Base-by-base conservation (phyloP, 2,797 vertebrate species). In the Rhynchotus rufescens region DNA sequence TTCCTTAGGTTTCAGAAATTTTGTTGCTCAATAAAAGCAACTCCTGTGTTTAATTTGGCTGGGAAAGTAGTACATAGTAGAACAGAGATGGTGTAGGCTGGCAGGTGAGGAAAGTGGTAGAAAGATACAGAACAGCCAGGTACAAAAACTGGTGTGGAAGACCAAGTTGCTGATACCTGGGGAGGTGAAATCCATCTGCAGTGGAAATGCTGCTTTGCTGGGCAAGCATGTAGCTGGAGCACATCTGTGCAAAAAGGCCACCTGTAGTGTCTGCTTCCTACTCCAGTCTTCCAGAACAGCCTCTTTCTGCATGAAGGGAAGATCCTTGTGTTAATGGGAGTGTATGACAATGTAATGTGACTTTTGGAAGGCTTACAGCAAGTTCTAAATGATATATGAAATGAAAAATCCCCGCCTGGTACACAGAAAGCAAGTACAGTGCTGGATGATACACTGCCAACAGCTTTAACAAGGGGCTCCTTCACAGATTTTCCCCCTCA, bases 401-500 rank as follows among this genome's bases (percentile, higher is more conserved):
- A 90, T 60, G 54, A 89, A 84, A 89, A 93, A 88, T 93, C 91
- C 86, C 84, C 90, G 60, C 72, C 32, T 91, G 62, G 44, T 92
- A 76, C 82, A 88, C 26, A 69, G 69, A 77, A 79, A 81, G 38
- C 77, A 17, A 66, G 88, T 85, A 57, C 75, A 92, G 68, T 6
- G 4, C 64, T 84, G 64, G 78, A 82, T 94, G 94, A 91, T 84
- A 72, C 40, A 22, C 67, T 95, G 88, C 93, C 93, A 96, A 72
- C 75, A 69, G 57, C 71, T 93, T 73, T 83, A 94, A 89, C 93
- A 89, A 85, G 94, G 47, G 84, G 36, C 52, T 91, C 52, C 91
- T 90, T 94, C 89, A 93, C 75, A 92, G 78, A 88, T 95, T 95
- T 96, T 95, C 94, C 88, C 88, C 84, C 79, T 94, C 94, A 89